A percentile compares a stretch with the other conserved stretches of the same genome.
Evolutionary conservation across 2,888 invertebrate genomes (phyloP).

Genomic region (Callosobruchus maculatus): DNA sequence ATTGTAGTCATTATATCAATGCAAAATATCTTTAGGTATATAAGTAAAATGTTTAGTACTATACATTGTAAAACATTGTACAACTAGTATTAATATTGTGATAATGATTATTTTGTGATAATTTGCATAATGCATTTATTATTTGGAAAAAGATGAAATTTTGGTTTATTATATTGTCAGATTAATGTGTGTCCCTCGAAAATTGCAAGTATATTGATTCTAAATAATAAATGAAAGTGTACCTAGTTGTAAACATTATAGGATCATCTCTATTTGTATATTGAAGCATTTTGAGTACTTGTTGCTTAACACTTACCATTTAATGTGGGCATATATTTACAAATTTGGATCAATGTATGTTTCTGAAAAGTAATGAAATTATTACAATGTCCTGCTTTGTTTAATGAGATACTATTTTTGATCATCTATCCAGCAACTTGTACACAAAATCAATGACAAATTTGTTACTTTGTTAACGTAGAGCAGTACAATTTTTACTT

Average conservation of each 20-base stretch:
- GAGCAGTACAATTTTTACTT: not conserved
- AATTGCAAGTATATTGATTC: not conserved
- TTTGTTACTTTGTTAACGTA: not conserved
- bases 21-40: constrained; percentile 27
- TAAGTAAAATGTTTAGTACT: constrained; percentile 19
- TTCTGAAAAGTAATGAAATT: too few species aligned
- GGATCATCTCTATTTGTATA: not conserved
- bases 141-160: constrained; percentile 8
- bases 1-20: constrained; percentile 25
- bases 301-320: not conserved
- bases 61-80: constrained; percentile 15
- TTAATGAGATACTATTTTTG: too few species aligned
- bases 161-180: not conserved
- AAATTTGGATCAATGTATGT: too few species aligned
- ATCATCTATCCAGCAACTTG: not conserved
- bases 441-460: not conserved
- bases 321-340: not conserved
- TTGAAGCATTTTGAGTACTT: not conserved
- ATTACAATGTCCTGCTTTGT: too few species aligned
- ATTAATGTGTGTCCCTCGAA: not conserved
- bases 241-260: not conserved
- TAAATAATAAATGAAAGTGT: not conserved
- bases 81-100: constrained; percentile 26
- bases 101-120: constrained; percentile 25
- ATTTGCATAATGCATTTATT: constrained; percentile 18